A percentile compares a stretch with the other conserved stretches of the same genome.
phyloP scores from a whole-genome alignment of 2,888 invertebrate species.

The Mesorhabditis belari region DNA sequence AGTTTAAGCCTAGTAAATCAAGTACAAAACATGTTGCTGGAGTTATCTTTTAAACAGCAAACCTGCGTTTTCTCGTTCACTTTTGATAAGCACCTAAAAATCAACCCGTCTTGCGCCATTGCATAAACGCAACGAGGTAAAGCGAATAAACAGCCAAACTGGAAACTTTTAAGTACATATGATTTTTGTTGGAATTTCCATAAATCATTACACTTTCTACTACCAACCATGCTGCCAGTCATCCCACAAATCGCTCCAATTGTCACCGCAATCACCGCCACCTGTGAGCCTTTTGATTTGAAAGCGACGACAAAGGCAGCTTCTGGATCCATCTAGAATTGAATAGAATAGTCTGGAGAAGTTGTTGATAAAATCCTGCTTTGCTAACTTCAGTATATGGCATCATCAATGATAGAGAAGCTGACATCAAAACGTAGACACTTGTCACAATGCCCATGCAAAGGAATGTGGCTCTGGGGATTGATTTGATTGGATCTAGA shows the following conservation, averaged over 20 bases:
- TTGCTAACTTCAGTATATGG: constrained; percentile 25
- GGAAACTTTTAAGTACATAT: not conserved
- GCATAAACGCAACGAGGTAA: constrained; percentile 69
- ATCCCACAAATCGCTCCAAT: constrained; percentile 76
- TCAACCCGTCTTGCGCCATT: constrained; percentile 60
- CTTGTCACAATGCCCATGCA: constrained; percentile 20
- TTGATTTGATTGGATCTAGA: constrained; percentile 28
- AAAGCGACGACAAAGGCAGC: constrained; percentile 67
- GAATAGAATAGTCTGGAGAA: too few relatives aligned
- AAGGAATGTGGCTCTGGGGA: constrained; percentile 31
- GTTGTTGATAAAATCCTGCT: too few relatives aligned
- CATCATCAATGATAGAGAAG: constrained; percentile 24
- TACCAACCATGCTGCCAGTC: constrained; percentile 63
- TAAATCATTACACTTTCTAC: not conserved
- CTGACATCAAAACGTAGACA: constrained; percentile 26
- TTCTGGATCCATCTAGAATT: constrained; percentile 21
- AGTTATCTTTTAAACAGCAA: too few relatives aligned
- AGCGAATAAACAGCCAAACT: constrained; percentile 60
- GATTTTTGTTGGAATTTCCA: not conserved
- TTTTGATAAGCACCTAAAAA: constrained; percentile 56
- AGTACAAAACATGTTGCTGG: too few relatives aligned
- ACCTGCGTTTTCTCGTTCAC: constrained; percentile 29
- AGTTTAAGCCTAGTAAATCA: too few relatives aligned
- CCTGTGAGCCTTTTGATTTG: constrained; percentile 67
- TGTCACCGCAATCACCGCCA: constrained; percentile 72